phyloP scores from a whole-genome alignment of 2,113 vertebrate species.

The Oncorhynchus mykiss region DNA sequence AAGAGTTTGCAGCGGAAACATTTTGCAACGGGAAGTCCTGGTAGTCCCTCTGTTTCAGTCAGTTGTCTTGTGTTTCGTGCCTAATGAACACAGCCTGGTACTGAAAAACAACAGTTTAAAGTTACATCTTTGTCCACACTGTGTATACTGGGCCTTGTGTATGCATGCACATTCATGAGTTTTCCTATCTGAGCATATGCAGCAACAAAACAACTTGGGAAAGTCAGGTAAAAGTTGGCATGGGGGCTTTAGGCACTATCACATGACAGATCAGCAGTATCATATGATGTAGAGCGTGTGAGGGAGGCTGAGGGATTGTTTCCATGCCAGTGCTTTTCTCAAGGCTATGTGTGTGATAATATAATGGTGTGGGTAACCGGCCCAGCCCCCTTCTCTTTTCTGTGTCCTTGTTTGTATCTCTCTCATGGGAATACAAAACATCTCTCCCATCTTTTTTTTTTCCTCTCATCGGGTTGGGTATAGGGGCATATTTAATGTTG shows the following conservation, averaged over 20 bases:
- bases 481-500: neutral
- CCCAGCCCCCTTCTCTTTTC: neutral
- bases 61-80: too few relatives aligned
- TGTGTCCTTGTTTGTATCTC: neutral
- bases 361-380: neutral
- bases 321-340: conserved; percentile 6
- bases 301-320: conserved; percentile 12
- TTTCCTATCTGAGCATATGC: too few relatives aligned
- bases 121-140: too few relatives aligned
- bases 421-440: neutral
- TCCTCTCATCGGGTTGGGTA: neutral
- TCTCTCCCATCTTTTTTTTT: neutral
- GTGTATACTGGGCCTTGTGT: too few relatives aligned
- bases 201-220: too few relatives aligned
- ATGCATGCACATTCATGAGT: too few relatives aligned
- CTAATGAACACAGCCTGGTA: too few relatives aligned
- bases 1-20: too few relatives aligned
- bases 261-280: conserved; percentile 8
- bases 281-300: conserved; percentile 6
- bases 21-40: too few relatives aligned
- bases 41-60: too few relatives aligned
- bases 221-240: too few relatives aligned
- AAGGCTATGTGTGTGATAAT: neutral
- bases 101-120: too few relatives aligned
- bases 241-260: conserved; percentile 1